Base-by-base conservation (phyloP, 37 sponge, comb jelly and placozoan species). In the Chondrosia reniformis region DNA sequence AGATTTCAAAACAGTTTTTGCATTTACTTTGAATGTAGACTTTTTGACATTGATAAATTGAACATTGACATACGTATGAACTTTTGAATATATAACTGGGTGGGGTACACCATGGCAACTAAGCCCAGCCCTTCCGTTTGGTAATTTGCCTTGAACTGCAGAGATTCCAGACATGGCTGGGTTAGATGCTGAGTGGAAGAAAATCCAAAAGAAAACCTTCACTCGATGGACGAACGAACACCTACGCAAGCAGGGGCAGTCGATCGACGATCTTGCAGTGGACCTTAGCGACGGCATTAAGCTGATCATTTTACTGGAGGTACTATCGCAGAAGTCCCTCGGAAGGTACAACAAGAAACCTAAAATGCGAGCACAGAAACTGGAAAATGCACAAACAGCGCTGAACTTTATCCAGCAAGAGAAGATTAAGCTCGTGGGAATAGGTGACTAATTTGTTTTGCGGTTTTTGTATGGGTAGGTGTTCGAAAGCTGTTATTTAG, bases 131-230 rank as follows among this genome's bases (percentile, higher is more conserved):
- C n/a, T n/a, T n/a, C n/a, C n/a, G n/a, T n/a, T n/a, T n/a, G n/a
- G n/a, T n/a, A n/a, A n/a, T n/a, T n/a, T n/a, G n/a, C n/a, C n/a
- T n/a, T n/a, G n/a, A n/a, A n/a, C n/a, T n/a, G n/a, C n/a, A n/a
- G n/a, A n/a, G n/a, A n/a, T n/a, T n/a, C n/a, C n/a, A n/a, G n/a
- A n/a, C n/a, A n/a, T n/a, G n/a, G n/a, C n/a, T n/a, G n/a, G n/a
- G n/a, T n/a, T n/a, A 56, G 75, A 80, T 36, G 87, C 76, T 22
- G 80, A 81, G 25, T 86, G 87, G 87, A 86, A 81, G 55, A 38
- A 64, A 41, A 86, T 86, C 44, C 87, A 86, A 59, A 55, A 86
- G 87, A 81, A 81, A 33, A 81, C 82, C 40, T 86, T 86, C 52
- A 87, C 83, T 34, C 46, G 80, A 27, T 85, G 86, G 86, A 57